These are phyloP conservation scores for Esox niger DNA, from an alignment of 2,113 vertebrate genomes.

Conservation along the genomic window DNA sequence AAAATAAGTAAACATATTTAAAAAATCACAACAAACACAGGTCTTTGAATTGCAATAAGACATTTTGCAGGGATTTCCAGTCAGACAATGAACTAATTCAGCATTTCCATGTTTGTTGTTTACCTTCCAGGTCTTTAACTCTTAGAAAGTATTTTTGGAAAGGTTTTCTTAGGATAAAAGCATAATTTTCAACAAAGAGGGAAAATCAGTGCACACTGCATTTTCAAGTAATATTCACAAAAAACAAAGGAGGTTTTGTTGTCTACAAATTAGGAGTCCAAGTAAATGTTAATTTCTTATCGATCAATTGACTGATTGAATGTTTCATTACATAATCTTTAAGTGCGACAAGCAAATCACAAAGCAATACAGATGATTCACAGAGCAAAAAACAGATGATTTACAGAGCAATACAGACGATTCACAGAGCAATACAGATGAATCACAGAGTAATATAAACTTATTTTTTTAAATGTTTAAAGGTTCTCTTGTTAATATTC, in stretches of 20 bases:
- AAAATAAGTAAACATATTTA: conserved; percentile 1
- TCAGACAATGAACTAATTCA: conserved; percentile 39
- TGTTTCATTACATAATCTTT: too few species aligned
- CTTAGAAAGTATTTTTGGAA: conserved; percentile 17
- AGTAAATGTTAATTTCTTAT: too few species aligned
- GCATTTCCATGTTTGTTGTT: conserved; percentile 38
- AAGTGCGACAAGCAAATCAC: too few species aligned
- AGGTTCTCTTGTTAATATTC: too few species aligned
- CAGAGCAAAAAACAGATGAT: too few species aligned
- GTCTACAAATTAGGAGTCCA: too few species aligned
- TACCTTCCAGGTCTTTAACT: conserved; percentile 28
- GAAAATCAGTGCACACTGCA: conserved; percentile 60
- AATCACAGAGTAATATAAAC: too few species aligned
- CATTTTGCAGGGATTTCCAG: conserved; percentile 29
- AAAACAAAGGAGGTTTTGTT: conserved; percentile 20
- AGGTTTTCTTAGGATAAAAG: conserved; percentile 35
- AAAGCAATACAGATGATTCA: too few species aligned
- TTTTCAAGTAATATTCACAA: conserved; percentile 61
- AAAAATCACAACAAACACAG: not conserved
- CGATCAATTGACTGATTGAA: too few species aligned
- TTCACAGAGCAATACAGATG: too few species aligned
- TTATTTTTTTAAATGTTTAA: too few species aligned
- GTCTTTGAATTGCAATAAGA: conserved; percentile 41
- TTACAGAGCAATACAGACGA: too few species aligned
- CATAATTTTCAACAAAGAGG: conserved; percentile 66